These are phyloP conservation scores for Erythrocebus patas DNA, from an alignment of 2,113 vertebrate genomes.

Conservation along the genomic window DNA sequence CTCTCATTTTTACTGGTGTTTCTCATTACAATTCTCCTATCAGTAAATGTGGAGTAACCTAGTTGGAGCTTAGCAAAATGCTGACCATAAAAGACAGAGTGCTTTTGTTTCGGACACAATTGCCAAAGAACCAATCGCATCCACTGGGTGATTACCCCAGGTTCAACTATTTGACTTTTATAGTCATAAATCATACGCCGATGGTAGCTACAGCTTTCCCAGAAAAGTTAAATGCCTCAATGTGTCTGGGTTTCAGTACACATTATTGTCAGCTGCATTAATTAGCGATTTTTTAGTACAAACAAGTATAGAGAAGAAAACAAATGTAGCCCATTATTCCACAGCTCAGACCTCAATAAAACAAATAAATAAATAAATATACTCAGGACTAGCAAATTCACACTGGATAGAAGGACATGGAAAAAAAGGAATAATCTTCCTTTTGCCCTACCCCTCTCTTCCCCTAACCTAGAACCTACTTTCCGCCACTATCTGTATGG, in stretches of 20 bases:
- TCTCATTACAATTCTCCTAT: not conserved
- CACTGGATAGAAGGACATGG: not conserved
- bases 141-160: not conserved
- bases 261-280: not conserved
- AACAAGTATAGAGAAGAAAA: not conserved
- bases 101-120: not conserved
- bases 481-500: not conserved
- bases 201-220: slow-evolving; percentile 9
- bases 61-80: not conserved
- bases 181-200: slow-evolving; percentile 21
- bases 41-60: not conserved
- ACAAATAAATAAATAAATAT: not conserved
- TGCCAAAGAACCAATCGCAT: not conserved
- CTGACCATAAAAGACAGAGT: not conserved
- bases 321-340: not conserved
- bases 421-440: not conserved
- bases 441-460: not conserved
- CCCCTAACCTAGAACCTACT: not conserved
- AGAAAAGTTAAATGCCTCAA: not conserved
- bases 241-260: not conserved
- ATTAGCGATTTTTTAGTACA: not conserved
- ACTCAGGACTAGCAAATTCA: not conserved
- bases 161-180: not conserved
- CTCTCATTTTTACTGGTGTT: slow-evolving; percentile 2
- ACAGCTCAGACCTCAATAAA: slow-evolving; percentile 1